Evolutionary conservation across 1,140 invertebrate species (phyloP).

Genomic region (Mamestra configurata): DNA sequence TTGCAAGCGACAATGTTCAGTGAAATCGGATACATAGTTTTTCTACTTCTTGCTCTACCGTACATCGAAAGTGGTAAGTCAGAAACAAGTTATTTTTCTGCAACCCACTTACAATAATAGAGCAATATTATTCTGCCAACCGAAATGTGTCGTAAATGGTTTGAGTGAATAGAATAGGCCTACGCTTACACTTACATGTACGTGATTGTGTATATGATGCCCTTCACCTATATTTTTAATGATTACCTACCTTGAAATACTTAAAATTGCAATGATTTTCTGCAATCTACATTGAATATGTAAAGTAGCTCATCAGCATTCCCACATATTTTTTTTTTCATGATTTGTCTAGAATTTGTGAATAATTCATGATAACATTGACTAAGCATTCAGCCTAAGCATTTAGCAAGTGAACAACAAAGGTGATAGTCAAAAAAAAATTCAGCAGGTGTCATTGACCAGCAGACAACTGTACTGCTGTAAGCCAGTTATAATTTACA

Average conservation of each 20-base stretch:
- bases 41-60: constrained; percentile 88
- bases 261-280: constrained; percentile 1
- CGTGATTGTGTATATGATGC: background rate
- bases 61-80: constrained; percentile 89
- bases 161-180: background rate
- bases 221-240: constrained; percentile 13
- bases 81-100: constrained; percentile 41
- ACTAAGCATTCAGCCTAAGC: background rate
- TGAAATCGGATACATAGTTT: constrained; percentile 89
- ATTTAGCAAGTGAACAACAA: background rate
- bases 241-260: constrained; percentile 20
- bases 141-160: constrained; percentile 22
- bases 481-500: background rate
- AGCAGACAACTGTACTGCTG: background rate
- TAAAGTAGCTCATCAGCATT: constrained; percentile 8
- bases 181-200: background rate
- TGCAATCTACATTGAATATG: background rate
- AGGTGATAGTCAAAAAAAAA: constrained; percentile 17
- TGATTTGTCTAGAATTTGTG: background rate
- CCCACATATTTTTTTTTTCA: background rate
- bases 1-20: constrained; percentile 88
- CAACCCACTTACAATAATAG: constrained; percentile 51
- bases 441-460: constrained; percentile 25
- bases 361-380: constrained; percentile 21
- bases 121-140: constrained; percentile 46